Percentiles rank a stretch among this genome's conserved stretches.
Evolutionary conservation across 2,113 vertebrate genomes (phyloP).

Genomic region (Dunckerocampus dactyliophorus): DNA sequence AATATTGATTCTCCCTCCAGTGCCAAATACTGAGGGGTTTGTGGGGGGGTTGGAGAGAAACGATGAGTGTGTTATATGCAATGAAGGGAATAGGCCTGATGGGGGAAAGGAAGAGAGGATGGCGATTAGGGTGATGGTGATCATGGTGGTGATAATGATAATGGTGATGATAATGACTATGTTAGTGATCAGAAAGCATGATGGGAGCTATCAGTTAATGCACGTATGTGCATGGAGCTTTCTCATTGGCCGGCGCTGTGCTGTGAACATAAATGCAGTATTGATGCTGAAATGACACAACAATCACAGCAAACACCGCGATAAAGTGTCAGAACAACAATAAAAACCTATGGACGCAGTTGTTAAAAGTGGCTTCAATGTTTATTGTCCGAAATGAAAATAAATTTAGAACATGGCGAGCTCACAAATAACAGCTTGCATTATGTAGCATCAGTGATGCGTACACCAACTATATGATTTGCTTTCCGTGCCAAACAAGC

Average conservation of each 20-base stretch:
- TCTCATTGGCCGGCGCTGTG: constrained; percentile 18
- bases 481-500: constrained; percentile 12
- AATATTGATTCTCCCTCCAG: constrained; percentile 73
- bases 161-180: constrained; percentile 64
- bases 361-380: constrained; percentile 31
- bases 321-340: background rate
- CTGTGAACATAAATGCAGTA: constrained; percentile 1
- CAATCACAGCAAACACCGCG: background rate
- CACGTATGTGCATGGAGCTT: constrained; percentile 33
- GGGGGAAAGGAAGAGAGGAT: constrained; percentile 42
- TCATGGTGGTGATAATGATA: constrained; percentile 63
- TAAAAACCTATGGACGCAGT: constrained; percentile 3
- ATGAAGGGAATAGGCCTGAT: constrained; percentile 59
- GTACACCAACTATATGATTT: constrained; percentile 7
- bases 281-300: constrained; percentile 9
- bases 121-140: constrained; percentile 63
- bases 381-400: constrained; percentile 57
- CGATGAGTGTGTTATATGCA: constrained; percentile 43
- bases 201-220: constrained; percentile 54
- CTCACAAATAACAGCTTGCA: constrained; percentile 3
- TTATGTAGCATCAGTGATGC: constrained; percentile 3
- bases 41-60: constrained; percentile 6
- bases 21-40: constrained; percentile 50
- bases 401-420: constrained; percentile 10
- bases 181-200: constrained; percentile 60